Base-by-base conservation (phyloP, 2,113 vertebrate species). In the Amblyopsis rosae region DNA sequence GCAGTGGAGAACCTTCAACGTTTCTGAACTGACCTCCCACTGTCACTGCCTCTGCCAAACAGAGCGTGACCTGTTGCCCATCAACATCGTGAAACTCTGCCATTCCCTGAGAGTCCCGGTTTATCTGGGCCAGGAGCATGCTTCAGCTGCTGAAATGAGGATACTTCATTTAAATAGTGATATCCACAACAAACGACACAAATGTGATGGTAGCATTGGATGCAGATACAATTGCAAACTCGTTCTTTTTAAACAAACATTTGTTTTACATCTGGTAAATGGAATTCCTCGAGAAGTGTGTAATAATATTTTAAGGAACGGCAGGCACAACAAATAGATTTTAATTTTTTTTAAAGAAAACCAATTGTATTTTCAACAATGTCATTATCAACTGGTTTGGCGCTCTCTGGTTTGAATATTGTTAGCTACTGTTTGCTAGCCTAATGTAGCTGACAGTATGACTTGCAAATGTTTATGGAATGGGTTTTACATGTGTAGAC, bases 51-150 rank as follows among this genome's bases (percentile, higher is more conserved):
- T 99, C 97, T 17, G 98, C 94, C 72, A 99, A 89, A 85, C 98
- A 99, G 0, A 99, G 92, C 2, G 98, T 99, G 73, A 99, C 97
- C 0, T 97, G 96, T 70, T 98, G 96, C 84, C 96, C 96, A 10
- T 96, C 96, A 69, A 95, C 95, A 90, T 94, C 96, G 60, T 98
- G 96, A 92, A 98, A 99, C 87, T 98, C 97, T 9, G 96, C 88
- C 95, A 99, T 98, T 87, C 95, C 95, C 91, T 98, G 96, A 82
- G 97, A 95, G 87, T 98, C 96, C 87, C 95, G 95, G 91, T 97
- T 98, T 89, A 99, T 96, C 91, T 98, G 97, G 74, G 98, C 98
- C 90, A 99, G 88, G 92, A 99, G 95, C 98, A 99, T 99, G 89
- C 91, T 96, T 90, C 80, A 92, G 92, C 95, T 95, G 90, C 77